These are phyloP conservation scores for Toxotes jaculatrix DNA, from an alignment of 2,113 vertebrate genomes.

Conservation along the genomic window DNA sequence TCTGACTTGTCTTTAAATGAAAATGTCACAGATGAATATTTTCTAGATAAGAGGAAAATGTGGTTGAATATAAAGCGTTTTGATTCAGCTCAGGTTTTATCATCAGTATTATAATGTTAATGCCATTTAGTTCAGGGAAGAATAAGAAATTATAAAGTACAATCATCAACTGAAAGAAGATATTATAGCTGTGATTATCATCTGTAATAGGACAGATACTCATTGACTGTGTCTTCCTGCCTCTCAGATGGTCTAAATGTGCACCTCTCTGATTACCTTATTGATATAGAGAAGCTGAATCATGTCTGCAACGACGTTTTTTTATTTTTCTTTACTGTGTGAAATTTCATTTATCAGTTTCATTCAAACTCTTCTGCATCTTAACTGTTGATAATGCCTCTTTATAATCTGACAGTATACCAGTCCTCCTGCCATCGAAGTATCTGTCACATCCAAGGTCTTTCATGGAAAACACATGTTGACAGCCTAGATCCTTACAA, in stretches of 20 bases:
- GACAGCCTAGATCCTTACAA: constrained; percentile 26
- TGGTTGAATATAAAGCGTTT: constrained; percentile 1
- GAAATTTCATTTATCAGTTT: constrained; percentile 15
- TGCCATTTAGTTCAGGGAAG: background rate
- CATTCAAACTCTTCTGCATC: background rate
- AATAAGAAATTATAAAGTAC: constrained; percentile 11
- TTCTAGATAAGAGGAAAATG: background rate
- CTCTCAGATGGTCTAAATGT: constrained; percentile 21
- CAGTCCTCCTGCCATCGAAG: background rate
- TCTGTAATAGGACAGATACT: constrained; percentile 18
- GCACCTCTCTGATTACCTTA: constrained; percentile 22
- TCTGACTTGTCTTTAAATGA: constrained; percentile 3
- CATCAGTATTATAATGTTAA: background rate
- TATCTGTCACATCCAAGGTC: background rate
- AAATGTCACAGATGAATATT: constrained; percentile 12
- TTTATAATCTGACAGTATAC: background rate
- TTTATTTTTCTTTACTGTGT: background rate
- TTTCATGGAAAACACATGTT: constrained; percentile 41
- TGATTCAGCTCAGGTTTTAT: background rate
- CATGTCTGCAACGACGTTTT: background rate
- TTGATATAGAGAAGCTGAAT: constrained; percentile 7
- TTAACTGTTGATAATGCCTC: background rate
- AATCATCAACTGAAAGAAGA: constrained; percentile 20
- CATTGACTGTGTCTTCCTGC: constrained; percentile 13
- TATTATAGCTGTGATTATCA: constrained; percentile 29